Base-by-base conservation (phyloP, 2,888 invertebrate species). In the Pycnomerus fuliginosus region DNA sequence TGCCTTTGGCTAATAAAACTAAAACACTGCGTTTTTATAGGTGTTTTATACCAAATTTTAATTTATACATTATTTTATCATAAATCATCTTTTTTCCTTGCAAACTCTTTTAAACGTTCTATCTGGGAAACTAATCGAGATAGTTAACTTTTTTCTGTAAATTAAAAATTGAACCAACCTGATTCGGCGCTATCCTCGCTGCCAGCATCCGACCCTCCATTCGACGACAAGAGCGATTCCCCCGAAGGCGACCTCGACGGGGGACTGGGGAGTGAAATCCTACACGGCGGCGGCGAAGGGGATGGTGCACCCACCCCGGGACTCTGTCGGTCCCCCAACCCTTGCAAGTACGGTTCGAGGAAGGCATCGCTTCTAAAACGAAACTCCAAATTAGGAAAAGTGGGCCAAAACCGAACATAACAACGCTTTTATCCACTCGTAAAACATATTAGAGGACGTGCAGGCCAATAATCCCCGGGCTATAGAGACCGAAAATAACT, bases 291-390 rank as follows among this genome's bases (percentile, higher is more conserved):
- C 20, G 61, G 57, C 33, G 46, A 75, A 72, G 52, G 74, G 8
- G 65, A 77, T 71, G 69, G 77, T 65, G 50, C 76, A 66, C 55
- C 78, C 35, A 61, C 58, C 4, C 61, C 64, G 28, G 60, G 65
- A 52, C 63, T 69, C 45, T 64, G 67, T n/a, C 67, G 62, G 32
- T 67, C 65, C 30, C 71, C 73, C 64, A 83, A 73, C 30, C 80
- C 80, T 64, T 84, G 84, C 53, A 85, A 75, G 67, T 85, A 85
- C 22, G 85, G 84, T 68, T 87, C 86, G 63, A 86, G 77, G 70
- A 86, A 86, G 52, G 84, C 84, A 58, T 71, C 71, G 75, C 83
- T 85, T 76, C 86, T 87, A 80, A 1, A 83, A 83, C 66, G 72
- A 72, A 29, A 5, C 11, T 3, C 4, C 11, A 25, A 25, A 14